Evolutionary conservation across 2,113 vertebrate species (phyloP), one percentile per base, ranked within the genome.

Genomic region (Poeciliopsis occidentalis): DNA sequence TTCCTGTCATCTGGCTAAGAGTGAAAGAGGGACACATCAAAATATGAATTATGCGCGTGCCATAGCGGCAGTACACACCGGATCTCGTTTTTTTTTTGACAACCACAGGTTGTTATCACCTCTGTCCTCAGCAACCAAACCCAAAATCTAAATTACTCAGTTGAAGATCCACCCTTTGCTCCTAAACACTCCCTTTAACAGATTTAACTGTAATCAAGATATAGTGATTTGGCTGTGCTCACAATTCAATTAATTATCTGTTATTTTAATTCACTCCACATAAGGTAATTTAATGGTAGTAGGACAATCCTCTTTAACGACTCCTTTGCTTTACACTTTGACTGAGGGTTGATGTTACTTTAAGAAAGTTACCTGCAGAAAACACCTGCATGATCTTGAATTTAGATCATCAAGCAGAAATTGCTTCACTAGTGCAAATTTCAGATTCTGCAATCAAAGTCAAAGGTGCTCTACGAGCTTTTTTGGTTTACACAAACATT

Each of bases 91-190:
- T 74, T 74, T 81, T 54, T 81, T 78, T 80, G 44, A 82, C 77
- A 80, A 91, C 91, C 92, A 91, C 89, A 87, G 74, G 71, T 87
- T 88, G 73, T 85, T 81, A 83, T 78, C 70, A 60, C 10, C 71
- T 64, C 54, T 77, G 66, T 19, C 19, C 63, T 85, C 71, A 72
- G 60, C 64, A 85, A 41, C 92, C 92, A 77, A 93, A 85, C 89
- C 89, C 86, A 84, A 82, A 84, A 78, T 86, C 88, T 80, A 83
- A 92, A 94, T 94, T 94, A 94, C 85, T 95, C 93, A 95, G 85
- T 81, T 74, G 75, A 30, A 74, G 91, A 86, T 83, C 86, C 92
- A 82, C 93, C 93, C 90, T 81, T 34, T 26, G 57, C 78, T 88
- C 82, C 87, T 88, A 76, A 91, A 85, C 73, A 84, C 86, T 87